Evolutionary conservation across 53 echinoderm and acorn worm species (phyloP), one percentile per base, ranked within the genome.

Genomic region (Henricia sp.): DNA sequence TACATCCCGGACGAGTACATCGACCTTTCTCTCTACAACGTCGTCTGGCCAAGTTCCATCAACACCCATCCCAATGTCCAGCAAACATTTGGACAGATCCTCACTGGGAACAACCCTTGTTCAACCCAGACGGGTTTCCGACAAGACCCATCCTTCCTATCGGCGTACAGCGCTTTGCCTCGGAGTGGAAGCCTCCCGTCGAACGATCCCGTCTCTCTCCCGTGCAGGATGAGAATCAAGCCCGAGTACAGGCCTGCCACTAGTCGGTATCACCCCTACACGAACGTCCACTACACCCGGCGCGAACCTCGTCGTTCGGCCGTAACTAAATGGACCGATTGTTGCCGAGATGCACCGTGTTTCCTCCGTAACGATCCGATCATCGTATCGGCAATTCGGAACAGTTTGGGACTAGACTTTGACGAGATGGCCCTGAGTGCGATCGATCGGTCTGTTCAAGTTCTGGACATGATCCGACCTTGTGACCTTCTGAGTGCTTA

Each of bases 381-480:
- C 28, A 6, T 76, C 6, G 57, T 14, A 21, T 76, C 76, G 55
- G 76, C 76, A 8, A 76, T 76, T 26, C 76, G 76, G 58, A 76
- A 27, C 42, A 76, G 76, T 23, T 41, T 76, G 38, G 76, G 76
- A 12, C 38, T 76, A 29, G 76, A 76, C 76, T 41, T 76, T 41
- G 76, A 76, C 29, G 76, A 76, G 57, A 76, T 76, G 76, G 76
- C 76, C 4, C 46, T 76, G 21, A 88, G 86, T 80, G 80, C 85
- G 20, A 63, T 90, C 6, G 93, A 88, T 74, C 88, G 90, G 27
- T 83, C 90, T 8, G 85, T 91, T 64, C 68, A 89, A 63, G 55
- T 85, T 14, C 41, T 87, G 4, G 85, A 92, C 50, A 20, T 64
- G 80, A 46, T 21, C 36, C 62, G 80, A 33, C 80, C 80, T 17